A percentile compares a stretch with the other conserved stretches of the same genome.
Evolutionary conservation across 2,888 invertebrate species (phyloP).

Genomic region (Cataglyphis cursor): DNA sequence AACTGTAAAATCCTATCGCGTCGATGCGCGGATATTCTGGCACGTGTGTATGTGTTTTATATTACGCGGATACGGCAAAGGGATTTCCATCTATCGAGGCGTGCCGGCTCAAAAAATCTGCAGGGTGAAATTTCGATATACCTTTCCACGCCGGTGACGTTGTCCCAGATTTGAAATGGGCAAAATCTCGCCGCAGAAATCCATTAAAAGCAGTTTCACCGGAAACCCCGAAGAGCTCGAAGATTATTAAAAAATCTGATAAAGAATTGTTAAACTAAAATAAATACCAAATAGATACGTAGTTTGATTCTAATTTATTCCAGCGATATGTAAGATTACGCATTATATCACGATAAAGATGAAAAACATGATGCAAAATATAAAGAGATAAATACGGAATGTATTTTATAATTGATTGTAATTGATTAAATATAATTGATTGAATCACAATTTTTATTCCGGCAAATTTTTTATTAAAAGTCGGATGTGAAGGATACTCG

Average conservation of each 20-base stretch:
- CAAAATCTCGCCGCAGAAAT: slow-evolving; percentile 14
- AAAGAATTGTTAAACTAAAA: background rate
- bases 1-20: slow-evolving; percentile 10
- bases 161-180: slow-evolving; percentile 14
- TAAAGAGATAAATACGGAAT: background rate
- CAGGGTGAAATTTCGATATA: slow-evolving; percentile 35
- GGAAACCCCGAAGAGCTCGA: background rate
- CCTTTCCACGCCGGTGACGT: slow-evolving; percentile 11
- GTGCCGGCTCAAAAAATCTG: slow-evolving; percentile 25
- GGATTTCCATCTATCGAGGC: slow-evolving; percentile 18
- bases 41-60: slow-evolving; percentile 28
- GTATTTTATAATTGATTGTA: background rate
- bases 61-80: slow-evolving; percentile 32
- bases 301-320: slow-evolving; percentile 25
- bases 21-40: background rate
- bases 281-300: background rate
- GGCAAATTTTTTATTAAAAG: background rate
- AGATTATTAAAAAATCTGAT: background rate
- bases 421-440: slow-evolving; percentile 1
- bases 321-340: background rate
- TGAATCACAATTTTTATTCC: background rate
- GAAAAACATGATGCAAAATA: background rate
- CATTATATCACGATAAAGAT: slow-evolving; percentile 6
- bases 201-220: background rate
- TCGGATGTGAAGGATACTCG: background rate